Percentiles rank a stretch among this genome's conserved stretches.
Evolutionary conservation across 2,113 vertebrate genomes (phyloP).

Genomic region (Hemichromis elongatus): DNA sequence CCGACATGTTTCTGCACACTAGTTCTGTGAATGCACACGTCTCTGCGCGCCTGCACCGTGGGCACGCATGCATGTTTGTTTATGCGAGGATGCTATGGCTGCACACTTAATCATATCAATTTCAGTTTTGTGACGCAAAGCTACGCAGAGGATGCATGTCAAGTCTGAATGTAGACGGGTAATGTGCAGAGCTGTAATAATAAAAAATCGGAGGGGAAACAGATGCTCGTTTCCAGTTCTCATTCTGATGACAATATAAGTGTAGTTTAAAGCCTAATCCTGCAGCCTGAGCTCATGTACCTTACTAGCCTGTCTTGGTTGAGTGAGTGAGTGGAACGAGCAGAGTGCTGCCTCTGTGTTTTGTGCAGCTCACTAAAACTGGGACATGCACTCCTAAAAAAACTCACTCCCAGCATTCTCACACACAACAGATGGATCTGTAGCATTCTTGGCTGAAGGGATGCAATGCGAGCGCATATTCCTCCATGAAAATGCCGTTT

Average conservation of each 20-base stretch:
- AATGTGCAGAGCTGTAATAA: background rate
- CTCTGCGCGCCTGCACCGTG: background rate
- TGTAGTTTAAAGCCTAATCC: slow-evolving; percentile 4
- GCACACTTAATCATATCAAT: background rate
- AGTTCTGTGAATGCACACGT: background rate
- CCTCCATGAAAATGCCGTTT: slow-evolving; percentile 35
- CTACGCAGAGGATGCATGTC: background rate
- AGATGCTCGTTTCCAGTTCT: background rate
- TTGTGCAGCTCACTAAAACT: slow-evolving; percentile 46
- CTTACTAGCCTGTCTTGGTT: slow-evolving; percentile 9
- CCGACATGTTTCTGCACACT: background rate
- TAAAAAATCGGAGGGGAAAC: background rate
- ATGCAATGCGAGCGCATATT: slow-evolving; percentile 32
- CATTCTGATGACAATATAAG: slow-evolving; percentile 3
- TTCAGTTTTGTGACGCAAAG: background rate
- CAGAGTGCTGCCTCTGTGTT: slow-evolving; percentile 53
- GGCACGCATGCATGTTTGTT: background rate
- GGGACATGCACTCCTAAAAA: slow-evolving; percentile 57
- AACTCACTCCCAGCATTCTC: slow-evolving; percentile 50
- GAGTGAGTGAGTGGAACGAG: slow-evolving; percentile 32
- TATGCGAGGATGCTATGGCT: background rate
- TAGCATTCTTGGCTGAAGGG: slow-evolving; percentile 53
- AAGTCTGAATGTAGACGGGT: background rate
- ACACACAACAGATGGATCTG: slow-evolving; percentile 65
- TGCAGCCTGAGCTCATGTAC: slow-evolving; percentile 24